Base-by-base conservation (phyloP, 1,140 invertebrate genomes). In the Batillaria attramentaria region DNA sequence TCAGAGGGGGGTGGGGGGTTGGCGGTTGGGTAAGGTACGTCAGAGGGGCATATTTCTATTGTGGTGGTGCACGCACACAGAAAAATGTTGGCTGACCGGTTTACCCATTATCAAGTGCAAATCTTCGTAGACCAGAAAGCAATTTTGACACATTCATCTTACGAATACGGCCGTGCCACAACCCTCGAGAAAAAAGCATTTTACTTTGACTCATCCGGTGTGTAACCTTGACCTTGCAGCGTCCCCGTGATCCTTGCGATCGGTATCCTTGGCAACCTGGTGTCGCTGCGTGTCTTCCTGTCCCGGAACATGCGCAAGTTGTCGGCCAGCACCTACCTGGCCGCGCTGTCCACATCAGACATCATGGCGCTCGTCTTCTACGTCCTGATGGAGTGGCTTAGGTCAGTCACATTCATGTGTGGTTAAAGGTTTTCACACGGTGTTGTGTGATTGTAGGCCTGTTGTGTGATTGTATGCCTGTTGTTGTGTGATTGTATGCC, bases 281-380 rank as follows among this genome's bases (percentile, higher is more conserved):
- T 89, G 31, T 85, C 84, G 4, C 82, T 89, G 8, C 77, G 80
- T 41, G 86, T 89, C 39, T 89, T 89, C 77, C 42, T 87, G 42
- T 86, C 84, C 3, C 80, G 81, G 50, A 84, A 84, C 74, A 83
- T 89, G 80, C 80, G 88, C 1, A 79, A 81, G 2, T 81, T 87
- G 33, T 86, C 86, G 5, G 84, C 87, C 46, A 86, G 86, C 79
- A 83, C 80, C 13, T 89, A 89, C 79, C 78, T 89, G 35, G 85
- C 83, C 13, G 86, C 87, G 8, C 78, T 89, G 10, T 88, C 88
- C 39, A 81, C 77, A 24, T 86, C 87, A 1, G 88, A 89, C 77
- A 81, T 88, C 20, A 42, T 84, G 50, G 86, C 83, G 0, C 78
- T 89, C 1, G 16, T 88, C 16, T 86, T 85, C 42, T 87, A 88